These are phyloP conservation scores for Gallirallus australis DNA, from an alignment of 2,797 vertebrate species.

Conservation along the genomic window DNA sequence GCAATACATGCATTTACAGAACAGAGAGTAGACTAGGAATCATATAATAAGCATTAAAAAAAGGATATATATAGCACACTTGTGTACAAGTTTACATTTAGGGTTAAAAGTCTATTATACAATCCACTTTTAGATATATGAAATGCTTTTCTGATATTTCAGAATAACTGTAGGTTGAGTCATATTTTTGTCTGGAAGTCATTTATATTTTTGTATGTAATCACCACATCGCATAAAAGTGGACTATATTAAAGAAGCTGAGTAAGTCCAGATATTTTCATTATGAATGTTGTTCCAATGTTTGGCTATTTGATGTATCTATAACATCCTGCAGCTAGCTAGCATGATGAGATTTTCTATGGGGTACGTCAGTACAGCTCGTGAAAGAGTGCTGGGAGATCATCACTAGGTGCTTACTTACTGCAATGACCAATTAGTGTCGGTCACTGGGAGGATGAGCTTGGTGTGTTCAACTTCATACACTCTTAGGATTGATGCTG, in stretches of 20 bases:
- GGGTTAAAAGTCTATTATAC: neutral
- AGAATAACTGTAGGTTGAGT: neutral
- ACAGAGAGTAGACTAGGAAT: neutral
- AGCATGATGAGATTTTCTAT: neutral
- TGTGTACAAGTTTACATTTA: neutral
- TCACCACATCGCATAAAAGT: neutral
- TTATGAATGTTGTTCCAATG: neutral
- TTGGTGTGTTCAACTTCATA: neutral
- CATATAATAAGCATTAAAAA: neutral
- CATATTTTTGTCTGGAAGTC: neutral
- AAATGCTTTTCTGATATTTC: neutral
- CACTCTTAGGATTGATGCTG: neutral
- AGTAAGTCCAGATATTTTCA: neutral
- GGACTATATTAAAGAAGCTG: neutral
- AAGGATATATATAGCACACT: neutral
- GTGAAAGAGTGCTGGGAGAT: neutral
- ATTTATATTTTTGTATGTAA: neutral
- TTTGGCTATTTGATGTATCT: neutral
- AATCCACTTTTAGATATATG: neutral
- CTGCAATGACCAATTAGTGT: neutral
- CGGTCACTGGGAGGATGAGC: neutral
- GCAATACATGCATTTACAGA: neutral
- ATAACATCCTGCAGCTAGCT: neutral
- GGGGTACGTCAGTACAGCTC: neutral
- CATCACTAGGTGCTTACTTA: fast-evolving